These are phyloP conservation scores for Leptura quadrifasciata DNA, from an alignment of 2,888 invertebrate species.

Conservation along the genomic window DNA sequence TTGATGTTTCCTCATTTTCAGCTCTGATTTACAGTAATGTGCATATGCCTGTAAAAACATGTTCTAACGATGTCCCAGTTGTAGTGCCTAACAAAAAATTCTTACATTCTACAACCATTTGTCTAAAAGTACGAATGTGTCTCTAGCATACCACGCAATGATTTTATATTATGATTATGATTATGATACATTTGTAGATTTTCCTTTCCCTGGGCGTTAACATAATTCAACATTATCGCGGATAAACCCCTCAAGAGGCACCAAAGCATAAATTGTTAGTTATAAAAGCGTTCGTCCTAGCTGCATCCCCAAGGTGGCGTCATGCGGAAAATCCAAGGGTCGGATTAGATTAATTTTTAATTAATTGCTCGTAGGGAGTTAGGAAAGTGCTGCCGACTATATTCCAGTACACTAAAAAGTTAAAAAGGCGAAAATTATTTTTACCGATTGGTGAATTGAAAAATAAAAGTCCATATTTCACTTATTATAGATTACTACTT, in stretches of 20 bases:
- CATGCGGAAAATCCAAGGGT: constrained; percentile 8
- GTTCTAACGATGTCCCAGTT: neutral
- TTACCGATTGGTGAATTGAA: neutral
- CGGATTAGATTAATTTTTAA: constrained; percentile 19
- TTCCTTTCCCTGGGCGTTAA: neutral
- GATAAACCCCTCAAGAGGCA: neutral
- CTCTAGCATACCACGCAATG: neutral
- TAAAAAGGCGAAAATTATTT: neutral
- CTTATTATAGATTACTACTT: too few relatives aligned
- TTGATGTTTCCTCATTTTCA: too few relatives aligned
- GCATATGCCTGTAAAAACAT: neutral
- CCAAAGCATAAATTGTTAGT: neutral
- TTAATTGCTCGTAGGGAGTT: neutral
- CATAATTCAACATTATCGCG: constrained; percentile 17
- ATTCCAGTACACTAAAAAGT: neutral
- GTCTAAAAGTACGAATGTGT: neutral
- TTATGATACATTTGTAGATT: constrained; percentile 1
- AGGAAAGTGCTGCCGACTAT: neutral
- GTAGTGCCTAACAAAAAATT: neutral
- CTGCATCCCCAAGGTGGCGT: neutral
- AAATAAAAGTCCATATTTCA: neutral
- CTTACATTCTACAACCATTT: neutral
- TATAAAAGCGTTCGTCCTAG: constrained; percentile 2
- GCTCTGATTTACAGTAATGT: too few relatives aligned
- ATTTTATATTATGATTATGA: neutral